phyloP scores from a whole-genome alignment of 2,797 vertebrate genomes.

The Mionectes olivaceus region DNA sequence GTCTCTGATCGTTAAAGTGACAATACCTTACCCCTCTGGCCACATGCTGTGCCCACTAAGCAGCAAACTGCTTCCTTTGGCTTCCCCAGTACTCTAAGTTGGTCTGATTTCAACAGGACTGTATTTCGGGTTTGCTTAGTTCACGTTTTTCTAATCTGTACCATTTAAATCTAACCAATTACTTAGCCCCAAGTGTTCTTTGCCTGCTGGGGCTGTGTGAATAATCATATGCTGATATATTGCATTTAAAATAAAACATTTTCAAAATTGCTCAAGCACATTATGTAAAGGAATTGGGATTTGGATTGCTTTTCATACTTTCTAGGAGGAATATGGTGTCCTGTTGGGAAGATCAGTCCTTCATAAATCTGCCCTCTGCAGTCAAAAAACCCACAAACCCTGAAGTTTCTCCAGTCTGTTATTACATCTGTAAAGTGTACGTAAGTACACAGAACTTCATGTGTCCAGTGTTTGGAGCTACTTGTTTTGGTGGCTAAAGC shows the following conservation, averaged over 20 bases:
- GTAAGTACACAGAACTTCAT: background rate
- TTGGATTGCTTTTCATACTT: background rate
- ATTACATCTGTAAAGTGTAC: background rate
- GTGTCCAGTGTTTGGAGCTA: background rate
- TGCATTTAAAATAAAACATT: background rate
- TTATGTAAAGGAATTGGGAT: background rate
- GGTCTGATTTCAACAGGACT: background rate
- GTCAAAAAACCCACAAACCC: background rate
- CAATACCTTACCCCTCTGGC: background rate
- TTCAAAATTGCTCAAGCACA: background rate
- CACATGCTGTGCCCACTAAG: background rate
- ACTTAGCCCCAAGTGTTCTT: background rate
- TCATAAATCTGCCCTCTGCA: background rate
- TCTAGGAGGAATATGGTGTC: background rate
- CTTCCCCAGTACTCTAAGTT: background rate
- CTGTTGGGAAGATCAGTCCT: background rate
- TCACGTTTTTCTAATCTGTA: background rate
- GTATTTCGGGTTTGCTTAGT: background rate
- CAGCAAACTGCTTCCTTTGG: background rate
- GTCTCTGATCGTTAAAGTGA: background rate
- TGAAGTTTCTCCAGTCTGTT: background rate
- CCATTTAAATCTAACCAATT: background rate
- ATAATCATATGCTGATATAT: background rate
- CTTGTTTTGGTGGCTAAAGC: background rate
- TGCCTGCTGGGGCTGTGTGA: background rate